phyloP scores from a whole-genome alignment of 2,888 invertebrate species.

The Megamerina dolium region DNA sequence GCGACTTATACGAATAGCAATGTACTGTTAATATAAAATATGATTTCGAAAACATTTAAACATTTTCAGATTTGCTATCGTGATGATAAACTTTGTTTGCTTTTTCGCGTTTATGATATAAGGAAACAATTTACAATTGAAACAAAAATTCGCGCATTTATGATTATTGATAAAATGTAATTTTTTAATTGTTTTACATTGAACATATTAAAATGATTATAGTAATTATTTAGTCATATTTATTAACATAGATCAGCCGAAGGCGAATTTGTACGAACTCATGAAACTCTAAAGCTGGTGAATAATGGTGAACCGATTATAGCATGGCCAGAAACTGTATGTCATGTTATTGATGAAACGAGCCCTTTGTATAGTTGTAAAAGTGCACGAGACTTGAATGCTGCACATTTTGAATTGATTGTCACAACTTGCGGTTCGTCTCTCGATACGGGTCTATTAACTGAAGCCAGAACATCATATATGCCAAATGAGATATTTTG shows the following conservation, averaged over 20 bases:
- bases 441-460: slow-evolving; percentile 67
- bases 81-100: slow-evolving; percentile 70
- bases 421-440: slow-evolving; percentile 77
- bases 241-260: slow-evolving; percentile 49
- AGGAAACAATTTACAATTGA: slow-evolving; percentile 71
- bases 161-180: slow-evolving; percentile 43
- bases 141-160: slow-evolving; percentile 64
- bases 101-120: slow-evolving; percentile 77
- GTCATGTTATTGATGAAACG: slow-evolving; percentile 69
- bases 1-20: not conserved
- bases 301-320: slow-evolving; percentile 61
- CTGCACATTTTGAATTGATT: slow-evolving; percentile 71
- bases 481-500: slow-evolving; percentile 74
- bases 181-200: slow-evolving; percentile 15
- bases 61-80: slow-evolving; percentile 63
- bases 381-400: slow-evolving; percentile 65
- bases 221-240: not conserved
- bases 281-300: slow-evolving; percentile 62
- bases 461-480: slow-evolving; percentile 71
- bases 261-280: slow-evolving; percentile 69
- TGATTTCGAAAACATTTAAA: not conserved
- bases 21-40: not conserved
- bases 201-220: slow-evolving; percentile 1
- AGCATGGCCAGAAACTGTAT: slow-evolving; percentile 83
- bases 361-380: slow-evolving; percentile 77